Base-by-base conservation (phyloP, 2,888 invertebrate species). In the Ormyrus thymus region DNA sequence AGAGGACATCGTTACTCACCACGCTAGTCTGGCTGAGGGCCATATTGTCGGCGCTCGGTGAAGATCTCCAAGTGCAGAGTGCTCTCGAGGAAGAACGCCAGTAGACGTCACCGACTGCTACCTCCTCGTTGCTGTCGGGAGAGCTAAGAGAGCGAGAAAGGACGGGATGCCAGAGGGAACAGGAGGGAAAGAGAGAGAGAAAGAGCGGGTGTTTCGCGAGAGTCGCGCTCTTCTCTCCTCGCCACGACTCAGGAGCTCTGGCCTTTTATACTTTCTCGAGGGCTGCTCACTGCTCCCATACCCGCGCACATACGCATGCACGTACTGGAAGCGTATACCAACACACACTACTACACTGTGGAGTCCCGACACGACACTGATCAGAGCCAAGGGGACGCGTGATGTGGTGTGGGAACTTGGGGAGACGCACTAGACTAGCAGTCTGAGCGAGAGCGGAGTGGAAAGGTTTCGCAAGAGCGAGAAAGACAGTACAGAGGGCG, bases 21-120 rank as follows among this genome's bases (percentile, higher is more conserved):
- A 94, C 94, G 87, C 94, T 92, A 85, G 93, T 91, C 90, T 94
- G 94, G 92, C 94, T 94, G 91, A 93, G 92, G 90, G 94, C 93
- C 94, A 94, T 84, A 66, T 69, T 75, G 80, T 66, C 71, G 74
- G 58, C 55, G 59, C 43, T 43, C 29, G 29, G 29, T 29, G 29
- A 29, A 29, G 29, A 29, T 29, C 29, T 29, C 1, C 29, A 29
- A 29, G 29, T 29, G 3, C 9, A 9, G 4, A 50, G 11, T 64
- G 29, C 62, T 59, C 59, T 53, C 73, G 45, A 65, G 65, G 13
- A 66, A 15, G 29, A 46, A 62, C 69, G 15, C 13, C 29, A 29
- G 13, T 46, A 55, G 50, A 59, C 74, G 65, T 68, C 29, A 66
- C 59, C 53, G 75, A 29, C 29, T 29, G 29, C 29, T 29, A 29